Base-by-base conservation (phyloP, 2,797 vertebrate species). In the Ispidina lecontei region DNA sequence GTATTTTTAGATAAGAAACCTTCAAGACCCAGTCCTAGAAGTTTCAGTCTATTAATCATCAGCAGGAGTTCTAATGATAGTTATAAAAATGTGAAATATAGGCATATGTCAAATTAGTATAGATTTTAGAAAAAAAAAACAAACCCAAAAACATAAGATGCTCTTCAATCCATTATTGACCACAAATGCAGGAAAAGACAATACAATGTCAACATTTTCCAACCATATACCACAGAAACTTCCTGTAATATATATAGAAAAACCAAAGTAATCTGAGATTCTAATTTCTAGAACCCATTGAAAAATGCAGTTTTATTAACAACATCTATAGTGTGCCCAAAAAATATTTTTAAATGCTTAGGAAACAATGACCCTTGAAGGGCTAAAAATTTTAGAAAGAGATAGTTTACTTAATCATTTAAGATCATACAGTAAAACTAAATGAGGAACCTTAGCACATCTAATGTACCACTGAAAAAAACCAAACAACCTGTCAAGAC, bases 121-220 rank as follows among this genome's bases (percentile, higher is more conserved):
- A 49, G 89, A 96, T 96, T 95, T 51, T 73, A 85, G 68, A 46
- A 91, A 95, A 95, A 94, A 43, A 70, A 88, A 90, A 75, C 37
- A 5, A 14, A 59, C 11, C 35, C 56, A 91, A 84, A 63, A 28
- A 65, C 37, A 0, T 88, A 86, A 92, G 54, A 86, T 88, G 44
- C 49, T 94, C 79, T 93, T 88, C 80, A 86, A 88, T 93, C 95
- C 89, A 95, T 96, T 95, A 94, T 64, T 93, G 79, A 74, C 91
- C 92, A 82, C 83, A 95, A 88, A 91, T 29, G 46, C 85, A 96
- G 92, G 90, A 93, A 90, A 93, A 96, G 64, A 91, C 85, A 91
- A 62, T 14, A 84, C 33, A 81, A 88, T 60, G 85, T 71, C 83
- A 94, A 95, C 80, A 82, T 86, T 89, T 94, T 80, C 71, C 89